phyloP scores from a whole-genome alignment of 2,888 invertebrate species.

The Scrobipalpa atriplicella region DNA sequence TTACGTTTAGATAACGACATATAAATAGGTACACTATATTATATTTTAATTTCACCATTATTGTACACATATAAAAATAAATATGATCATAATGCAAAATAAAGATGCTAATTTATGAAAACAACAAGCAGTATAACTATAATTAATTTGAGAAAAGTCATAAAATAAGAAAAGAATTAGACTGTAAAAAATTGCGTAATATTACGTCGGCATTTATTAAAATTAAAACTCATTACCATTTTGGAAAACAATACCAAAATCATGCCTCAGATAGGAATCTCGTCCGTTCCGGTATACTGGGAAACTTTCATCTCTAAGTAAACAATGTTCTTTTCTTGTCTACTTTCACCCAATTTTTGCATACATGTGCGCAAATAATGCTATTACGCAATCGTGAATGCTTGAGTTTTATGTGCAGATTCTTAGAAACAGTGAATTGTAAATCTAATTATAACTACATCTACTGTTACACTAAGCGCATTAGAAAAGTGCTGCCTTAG shows the following conservation, averaged over 20 bases:
- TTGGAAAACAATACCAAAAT: neutral
- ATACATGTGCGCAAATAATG: neutral
- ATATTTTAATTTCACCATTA: too few relatives aligned
- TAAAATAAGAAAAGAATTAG: neutral
- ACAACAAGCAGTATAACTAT: neutral
- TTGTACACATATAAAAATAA: too few relatives aligned
- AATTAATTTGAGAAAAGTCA: neutral
- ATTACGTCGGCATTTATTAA: neutral
- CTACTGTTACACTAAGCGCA: too few relatives aligned
- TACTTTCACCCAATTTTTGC: conserved; percentile 31
- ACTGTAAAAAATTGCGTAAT: neutral
- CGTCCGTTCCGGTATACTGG: conserved; percentile 9
- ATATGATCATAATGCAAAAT: too few relatives aligned
- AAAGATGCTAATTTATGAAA: too few relatives aligned
- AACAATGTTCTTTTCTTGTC: conserved; percentile 28
- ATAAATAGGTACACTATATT: too few relatives aligned
- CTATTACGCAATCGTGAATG: neutral
- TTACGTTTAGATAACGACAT: too few relatives aligned
- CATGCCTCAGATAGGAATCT: neutral
- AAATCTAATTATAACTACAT: neutral
- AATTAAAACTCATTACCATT: neutral
- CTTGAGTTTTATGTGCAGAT: neutral
- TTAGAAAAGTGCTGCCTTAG: too few relatives aligned
- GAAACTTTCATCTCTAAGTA: conserved; percentile 28
- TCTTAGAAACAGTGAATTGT: conserved; percentile 15